Conservation (phyloP, 2,888 invertebrate species). For the Campopleginae sp. region DNA sequence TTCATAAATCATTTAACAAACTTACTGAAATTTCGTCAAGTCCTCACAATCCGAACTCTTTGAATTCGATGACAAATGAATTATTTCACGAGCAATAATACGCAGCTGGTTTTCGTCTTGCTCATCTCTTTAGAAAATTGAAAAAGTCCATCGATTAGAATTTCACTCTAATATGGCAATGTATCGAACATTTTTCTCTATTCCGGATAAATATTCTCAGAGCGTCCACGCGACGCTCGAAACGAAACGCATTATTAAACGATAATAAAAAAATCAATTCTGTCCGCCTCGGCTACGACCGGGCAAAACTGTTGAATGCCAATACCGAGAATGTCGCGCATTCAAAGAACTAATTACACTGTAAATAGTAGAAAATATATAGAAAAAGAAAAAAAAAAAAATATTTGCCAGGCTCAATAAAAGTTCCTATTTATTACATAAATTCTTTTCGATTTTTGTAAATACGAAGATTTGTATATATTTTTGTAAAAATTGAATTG, state of each 20-base stretch:
- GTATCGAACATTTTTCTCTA: neutral
- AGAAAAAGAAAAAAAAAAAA: neutral
- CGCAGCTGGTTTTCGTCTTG: neutral
- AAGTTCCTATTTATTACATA: conserved; percentile 64
- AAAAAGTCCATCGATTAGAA: neutral
- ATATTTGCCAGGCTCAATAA: conserved; percentile 12
- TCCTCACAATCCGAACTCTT: neutral
- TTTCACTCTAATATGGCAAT: neutral
- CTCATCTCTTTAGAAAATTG: neutral
- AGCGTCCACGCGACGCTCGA: neutral
- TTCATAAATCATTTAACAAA: too few relatives aligned
- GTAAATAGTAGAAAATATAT: conserved; percentile 1
- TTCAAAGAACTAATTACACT: neutral
- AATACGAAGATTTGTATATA: conserved; percentile 68
- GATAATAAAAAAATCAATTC: neutral
- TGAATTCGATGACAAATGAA: neutral
- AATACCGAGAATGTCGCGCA: neutral
- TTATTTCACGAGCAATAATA: neutral
- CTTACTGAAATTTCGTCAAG: neutral
- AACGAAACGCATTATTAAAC: neutral
- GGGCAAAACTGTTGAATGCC: conserved; percentile 22
- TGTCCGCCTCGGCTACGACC: neutral
- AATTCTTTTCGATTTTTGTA: conserved; percentile 70
- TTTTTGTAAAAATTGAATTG: conserved; percentile 72
- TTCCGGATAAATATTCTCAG: neutral